A percentile compares a stretch with the other conserved stretches of the same genome.
These are phyloP conservation scores for Meteorus sp. DNA, from an alignment of 1,140 invertebrate species.

Conservation along the genomic window DNA sequence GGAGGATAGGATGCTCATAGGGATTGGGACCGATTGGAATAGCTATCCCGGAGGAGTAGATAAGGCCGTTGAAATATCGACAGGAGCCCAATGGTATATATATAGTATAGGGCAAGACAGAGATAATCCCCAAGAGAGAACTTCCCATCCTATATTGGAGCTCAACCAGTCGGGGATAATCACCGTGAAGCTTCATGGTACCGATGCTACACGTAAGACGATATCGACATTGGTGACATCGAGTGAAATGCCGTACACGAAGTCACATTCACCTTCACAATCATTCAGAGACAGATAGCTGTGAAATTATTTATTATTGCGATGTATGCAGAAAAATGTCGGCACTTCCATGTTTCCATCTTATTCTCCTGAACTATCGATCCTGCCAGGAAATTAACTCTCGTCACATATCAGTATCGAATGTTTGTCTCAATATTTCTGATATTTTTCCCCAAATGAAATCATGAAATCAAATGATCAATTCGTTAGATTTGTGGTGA, in stretches of 20 bases:
- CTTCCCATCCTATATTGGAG: conserved; percentile 37
- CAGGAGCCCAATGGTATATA: conserved; percentile 48
- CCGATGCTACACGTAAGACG: conserved; percentile 41
- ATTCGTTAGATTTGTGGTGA: no score
- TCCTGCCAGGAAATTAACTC: no score
- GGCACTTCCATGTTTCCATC: no score
- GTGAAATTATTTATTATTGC: no score
- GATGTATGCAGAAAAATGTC: no score
- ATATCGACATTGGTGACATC: conserved; percentile 38
- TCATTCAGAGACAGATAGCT: no score
- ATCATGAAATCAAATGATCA: no score
- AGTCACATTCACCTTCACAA: background rate
- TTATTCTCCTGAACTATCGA: no score
- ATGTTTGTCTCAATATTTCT: no score
- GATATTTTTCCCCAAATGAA: no score
- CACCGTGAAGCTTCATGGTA: conserved; percentile 42
- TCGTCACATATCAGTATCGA: no score
- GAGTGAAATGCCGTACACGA: background rate
- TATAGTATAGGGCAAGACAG: conserved; percentile 35
- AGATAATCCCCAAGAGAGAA: conserved; percentile 49
- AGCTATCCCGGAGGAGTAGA: conserved; percentile 45
- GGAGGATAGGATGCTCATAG: conserved; percentile 17
- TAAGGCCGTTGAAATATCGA: conserved; percentile 55
- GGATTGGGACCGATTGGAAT: conserved; percentile 34
- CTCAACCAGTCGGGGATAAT: conserved; percentile 55